Conservation (phyloP, 2,113 vertebrate genomes). For the Amblyornis subalaris region DNA sequence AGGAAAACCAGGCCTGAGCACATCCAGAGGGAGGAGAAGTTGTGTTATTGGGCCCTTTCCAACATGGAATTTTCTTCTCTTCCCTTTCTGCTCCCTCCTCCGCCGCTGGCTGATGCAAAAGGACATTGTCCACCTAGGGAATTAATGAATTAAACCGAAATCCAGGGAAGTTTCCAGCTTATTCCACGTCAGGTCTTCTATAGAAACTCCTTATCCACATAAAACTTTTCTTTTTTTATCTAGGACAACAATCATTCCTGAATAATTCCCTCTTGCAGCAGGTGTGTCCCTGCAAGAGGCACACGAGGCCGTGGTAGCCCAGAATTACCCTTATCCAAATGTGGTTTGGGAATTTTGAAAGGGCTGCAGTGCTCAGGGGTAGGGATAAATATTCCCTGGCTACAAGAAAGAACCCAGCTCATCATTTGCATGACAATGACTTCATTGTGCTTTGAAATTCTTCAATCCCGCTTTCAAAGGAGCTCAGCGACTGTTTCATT, state of each 20-base stretch:
- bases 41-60: neutral
- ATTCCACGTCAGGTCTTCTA: neutral
- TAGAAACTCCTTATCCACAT: neutral
- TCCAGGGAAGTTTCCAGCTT: neutral
- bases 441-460: neutral
- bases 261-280: neutral
- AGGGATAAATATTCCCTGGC: neutral
- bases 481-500: neutral
- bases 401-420: fast-evolving
- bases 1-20: neutral
- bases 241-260: neutral
- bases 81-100: neutral
- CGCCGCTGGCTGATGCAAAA: neutral
- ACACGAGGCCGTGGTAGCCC: fast-evolving
- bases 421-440: neutral
- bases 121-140: neutral
- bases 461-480: neutral
- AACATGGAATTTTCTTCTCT: neutral
- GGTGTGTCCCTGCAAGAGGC: neutral
- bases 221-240: neutral
- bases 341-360: neutral
- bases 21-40: neutral
- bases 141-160: neutral
- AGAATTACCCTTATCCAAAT: neutral
- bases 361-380: fast-evolving